Evolutionary conservation across 2,113 vertebrate species (phyloP).

Genomic region (Ictalurus punctatus): DNA sequence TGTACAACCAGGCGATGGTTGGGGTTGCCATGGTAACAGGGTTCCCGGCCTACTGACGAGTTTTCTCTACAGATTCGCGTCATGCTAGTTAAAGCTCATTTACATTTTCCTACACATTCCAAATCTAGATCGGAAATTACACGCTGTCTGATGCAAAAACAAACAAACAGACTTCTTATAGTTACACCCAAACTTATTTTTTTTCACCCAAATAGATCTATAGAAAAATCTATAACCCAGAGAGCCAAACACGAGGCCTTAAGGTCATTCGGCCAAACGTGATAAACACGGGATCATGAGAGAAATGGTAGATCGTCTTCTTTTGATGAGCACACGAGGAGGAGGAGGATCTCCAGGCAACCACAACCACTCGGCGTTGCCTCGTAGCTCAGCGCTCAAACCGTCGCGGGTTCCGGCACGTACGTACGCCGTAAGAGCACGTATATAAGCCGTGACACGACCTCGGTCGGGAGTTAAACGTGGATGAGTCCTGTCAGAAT

Average conservation of each 20-base stretch:
- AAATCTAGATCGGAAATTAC: background rate
- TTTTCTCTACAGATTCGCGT: conserved; percentile 31
- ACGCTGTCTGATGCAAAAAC: background rate
- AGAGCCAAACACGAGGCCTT: too few species aligned
- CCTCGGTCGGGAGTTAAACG: background rate
- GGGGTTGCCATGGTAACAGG: conserved; percentile 51
- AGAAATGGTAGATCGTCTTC: background rate
- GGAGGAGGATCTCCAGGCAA: conserved; percentile 50
- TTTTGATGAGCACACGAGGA: conserved; percentile 17
- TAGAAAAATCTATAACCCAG: background rate
- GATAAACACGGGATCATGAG: background rate
- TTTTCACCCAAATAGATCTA: background rate
- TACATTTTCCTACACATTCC: background rate
- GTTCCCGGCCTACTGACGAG: conserved; percentile 31
- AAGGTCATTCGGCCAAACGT: background rate
- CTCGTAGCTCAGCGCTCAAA: background rate
- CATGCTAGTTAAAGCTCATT: conserved; percentile 19
- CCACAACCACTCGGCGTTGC: conserved; percentile 28
- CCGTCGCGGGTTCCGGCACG: background rate
- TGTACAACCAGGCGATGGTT: conserved; percentile 25
- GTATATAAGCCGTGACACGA: background rate
- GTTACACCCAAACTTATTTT: background rate
- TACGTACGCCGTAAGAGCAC: background rate
- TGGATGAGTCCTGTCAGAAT: background rate
- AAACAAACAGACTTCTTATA: background rate